Conservation (phyloP, 2,888 invertebrate species). For the Hyalella azteca region DNA sequence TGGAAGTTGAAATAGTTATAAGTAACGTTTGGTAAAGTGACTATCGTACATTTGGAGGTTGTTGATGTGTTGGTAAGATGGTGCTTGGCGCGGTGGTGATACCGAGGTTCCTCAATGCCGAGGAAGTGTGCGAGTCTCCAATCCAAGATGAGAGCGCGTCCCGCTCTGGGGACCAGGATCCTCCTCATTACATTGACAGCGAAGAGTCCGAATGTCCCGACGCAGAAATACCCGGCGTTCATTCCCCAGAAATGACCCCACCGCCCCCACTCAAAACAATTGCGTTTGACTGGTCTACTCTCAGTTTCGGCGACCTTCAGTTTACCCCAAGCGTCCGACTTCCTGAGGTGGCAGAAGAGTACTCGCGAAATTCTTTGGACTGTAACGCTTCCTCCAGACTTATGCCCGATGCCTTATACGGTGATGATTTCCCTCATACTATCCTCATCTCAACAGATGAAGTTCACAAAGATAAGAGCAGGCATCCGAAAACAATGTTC, state of each 20-base stretch:
- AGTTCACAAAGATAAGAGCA: background rate
- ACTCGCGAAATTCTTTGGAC: background rate
- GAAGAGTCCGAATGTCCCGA: slow-evolving; percentile 8
- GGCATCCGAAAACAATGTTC: background rate
- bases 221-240: background rate
- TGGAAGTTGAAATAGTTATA: too few relatives aligned
- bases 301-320: slow-evolving; percentile 1
- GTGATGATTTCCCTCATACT: background rate
- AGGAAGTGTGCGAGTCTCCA: background rate
- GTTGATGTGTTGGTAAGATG: too few relatives aligned
- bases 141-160: slow-evolving; percentile 10
- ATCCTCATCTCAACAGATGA: background rate
- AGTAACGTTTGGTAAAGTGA: too few relatives aligned
- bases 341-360: background rate
- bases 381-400: background rate
- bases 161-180: slow-evolving; percentile 6
- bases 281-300: slow-evolving; percentile 29
- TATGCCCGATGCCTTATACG: background rate
- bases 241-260: slow-evolving; percentile 7
- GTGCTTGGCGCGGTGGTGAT: background rate
- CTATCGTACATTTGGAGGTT: too few relatives aligned
- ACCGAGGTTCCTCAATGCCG: background rate
- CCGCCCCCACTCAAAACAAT: slow-evolving; percentile 19
- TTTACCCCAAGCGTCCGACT: background rate
- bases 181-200: slow-evolving; percentile 27